Evolutionary conservation across 2,113 vertebrate genomes (phyloP).

Genomic region (Sebastes fasciatus): DNA sequence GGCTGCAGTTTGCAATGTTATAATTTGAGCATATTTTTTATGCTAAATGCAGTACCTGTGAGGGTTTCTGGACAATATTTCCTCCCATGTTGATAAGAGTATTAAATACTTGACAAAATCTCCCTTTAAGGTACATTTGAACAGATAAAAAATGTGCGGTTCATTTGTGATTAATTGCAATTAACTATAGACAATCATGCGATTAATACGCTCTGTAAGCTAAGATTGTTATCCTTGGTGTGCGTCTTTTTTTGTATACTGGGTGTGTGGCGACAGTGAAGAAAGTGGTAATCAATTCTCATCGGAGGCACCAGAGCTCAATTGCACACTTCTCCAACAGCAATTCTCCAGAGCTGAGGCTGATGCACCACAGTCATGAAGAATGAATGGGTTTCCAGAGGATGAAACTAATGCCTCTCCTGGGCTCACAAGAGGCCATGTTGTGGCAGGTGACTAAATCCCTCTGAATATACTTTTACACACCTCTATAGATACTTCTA

Average conservation of each 20-base stretch:
- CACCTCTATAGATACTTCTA: background rate
- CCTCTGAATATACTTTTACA: background rate
- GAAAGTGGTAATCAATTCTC: constrained; percentile 65
- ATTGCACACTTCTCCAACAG: constrained; percentile 28
- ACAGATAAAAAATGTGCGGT: too few relatives aligned
- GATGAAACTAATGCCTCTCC: constrained; percentile 24
- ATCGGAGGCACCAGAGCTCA: constrained; percentile 50
- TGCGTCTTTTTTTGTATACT: background rate
- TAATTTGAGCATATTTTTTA: too few relatives aligned
- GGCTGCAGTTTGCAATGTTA: too few relatives aligned
- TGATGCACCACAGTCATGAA: constrained; percentile 39
- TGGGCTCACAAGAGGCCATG: background rate
- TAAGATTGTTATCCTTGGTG: background rate
- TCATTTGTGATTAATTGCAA: too few relatives aligned
- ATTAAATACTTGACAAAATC: too few relatives aligned
- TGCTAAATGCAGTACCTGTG: too few relatives aligned
- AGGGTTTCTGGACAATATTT: too few relatives aligned
- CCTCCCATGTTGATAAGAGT: too few relatives aligned
- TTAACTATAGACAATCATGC: too few relatives aligned
- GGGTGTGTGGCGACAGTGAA: constrained; percentile 26
- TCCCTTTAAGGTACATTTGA: too few relatives aligned
- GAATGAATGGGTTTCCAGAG: constrained; percentile 34
- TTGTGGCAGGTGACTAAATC: background rate
- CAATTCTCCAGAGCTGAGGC: constrained; percentile 28
- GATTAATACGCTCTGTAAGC: background rate